phyloP scores from a whole-genome alignment of 92 coral and sea anemone genomes.

The Ricordea florida region DNA sequence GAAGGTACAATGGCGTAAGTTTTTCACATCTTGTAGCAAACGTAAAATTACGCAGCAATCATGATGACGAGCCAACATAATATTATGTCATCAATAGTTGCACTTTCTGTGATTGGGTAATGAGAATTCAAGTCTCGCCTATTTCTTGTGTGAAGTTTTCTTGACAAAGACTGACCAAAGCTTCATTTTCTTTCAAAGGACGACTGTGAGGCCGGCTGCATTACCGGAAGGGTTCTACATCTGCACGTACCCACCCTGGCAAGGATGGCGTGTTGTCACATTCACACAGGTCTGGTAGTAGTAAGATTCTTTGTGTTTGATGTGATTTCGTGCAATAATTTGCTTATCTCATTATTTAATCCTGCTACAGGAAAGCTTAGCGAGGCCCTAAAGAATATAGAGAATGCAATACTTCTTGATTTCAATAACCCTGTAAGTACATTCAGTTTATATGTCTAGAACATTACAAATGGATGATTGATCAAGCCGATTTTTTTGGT shows the following conservation, averaged over 20 bases:
- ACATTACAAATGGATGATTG: no score
- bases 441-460: no score
- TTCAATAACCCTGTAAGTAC: constrained; percentile 67
- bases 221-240: constrained; percentile 71
- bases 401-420: constrained; percentile 65
- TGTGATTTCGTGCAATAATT: background rate
- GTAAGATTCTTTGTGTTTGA: background rate
- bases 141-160: background rate
- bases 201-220: constrained; percentile 67
- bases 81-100: no score
- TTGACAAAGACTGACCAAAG: background rate
- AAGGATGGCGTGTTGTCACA: constrained; percentile 50
- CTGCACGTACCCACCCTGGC: constrained; percentile 74
- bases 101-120: no score
- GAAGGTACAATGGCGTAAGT: no score
- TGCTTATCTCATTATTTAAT: no score
- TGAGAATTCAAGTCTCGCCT: no score
- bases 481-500: background rate
- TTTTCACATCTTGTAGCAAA: no score
- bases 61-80: no score
- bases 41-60: no score
- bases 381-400: background rate
- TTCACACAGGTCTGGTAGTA: constrained; percentile 39
- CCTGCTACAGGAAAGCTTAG: constrained; percentile 16
- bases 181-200: constrained; percentile 27